Evolutionary conservation across 35 echinoderm and acorn worm species (phyloP).

Genomic region (Nesometra sesokonis): DNA sequence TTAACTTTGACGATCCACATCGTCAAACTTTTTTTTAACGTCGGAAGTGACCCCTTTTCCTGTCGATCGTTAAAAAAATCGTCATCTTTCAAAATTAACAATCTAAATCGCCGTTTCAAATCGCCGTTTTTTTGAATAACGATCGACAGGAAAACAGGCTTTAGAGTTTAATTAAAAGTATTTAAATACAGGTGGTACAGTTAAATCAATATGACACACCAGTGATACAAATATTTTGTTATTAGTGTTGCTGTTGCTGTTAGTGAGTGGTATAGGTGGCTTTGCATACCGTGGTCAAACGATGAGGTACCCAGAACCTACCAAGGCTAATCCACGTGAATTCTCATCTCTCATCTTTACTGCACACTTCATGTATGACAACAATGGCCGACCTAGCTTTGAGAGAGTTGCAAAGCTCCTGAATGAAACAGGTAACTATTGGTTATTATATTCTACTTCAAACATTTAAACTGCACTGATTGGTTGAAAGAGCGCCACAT

Average conservation of each 20-base stretch:
- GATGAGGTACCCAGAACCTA: background rate
- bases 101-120: too few relatives aligned
- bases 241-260: conserved; percentile 50
- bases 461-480: background rate
- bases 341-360: conserved; percentile 67
- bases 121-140: too few relatives aligned
- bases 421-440: conserved; percentile 52
- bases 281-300: conserved; percentile 22
- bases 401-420: conserved; percentile 62
- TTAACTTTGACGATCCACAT: too few relatives aligned
- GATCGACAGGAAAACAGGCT: too few relatives aligned
- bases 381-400: conserved; percentile 71
- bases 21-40: too few relatives aligned
- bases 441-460: background rate
- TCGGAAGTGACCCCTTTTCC: too few relatives aligned
- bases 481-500: too few relatives aligned
- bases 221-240: background rate
- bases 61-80: too few relatives aligned
- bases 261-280: conserved; percentile 41
- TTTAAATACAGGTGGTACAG: too few relatives aligned
- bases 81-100: too few relatives aligned
- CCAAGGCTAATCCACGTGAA: conserved; percentile 25
- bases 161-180: too few relatives aligned
- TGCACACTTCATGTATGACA: conserved; percentile 79
- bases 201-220: too few relatives aligned